Base-by-base conservation (phyloP, 2,888 invertebrate genomes). In the Congeria kusceri region DNA sequence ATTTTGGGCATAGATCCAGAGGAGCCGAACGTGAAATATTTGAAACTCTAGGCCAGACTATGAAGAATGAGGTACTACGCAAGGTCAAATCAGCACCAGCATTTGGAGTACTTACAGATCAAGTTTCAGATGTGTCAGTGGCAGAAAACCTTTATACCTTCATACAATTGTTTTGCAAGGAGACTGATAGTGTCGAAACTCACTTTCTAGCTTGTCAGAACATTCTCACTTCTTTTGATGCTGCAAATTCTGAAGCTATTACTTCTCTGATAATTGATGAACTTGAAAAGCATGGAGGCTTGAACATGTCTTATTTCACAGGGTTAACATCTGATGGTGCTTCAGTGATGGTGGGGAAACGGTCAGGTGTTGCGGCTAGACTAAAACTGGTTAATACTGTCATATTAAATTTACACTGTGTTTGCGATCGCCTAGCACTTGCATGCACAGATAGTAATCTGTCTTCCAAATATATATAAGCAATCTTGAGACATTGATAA, bases 361-460 rank as follows among this genome's bases (percentile, higher is more conserved):
- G 32, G 11, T 7, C 32, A 32, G 32, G 32, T 7, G 32, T 32
- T 32, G 32, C 32, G 4, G 69, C 79, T 47, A 46, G 62, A 49
- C 56, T 84, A 9, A 70, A 64, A 25, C 15, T 63, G 2, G 44
- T 64, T 4, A 64, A 39, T 27, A 77, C 77, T 32, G 20, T 44
- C 9, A 46, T 85, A 1, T 59, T 85, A 1, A 73, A 66, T 44
- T 63, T 85, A 0, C 85, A 85, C 32, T 84, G 84, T 49, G 63
- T 84, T 15, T 79, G 79, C 44, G 83, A 83, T 69, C 32, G 76
- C 15, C 56, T 83, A n/a, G 83, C 83, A 3, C 64, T 84, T 11
- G 70, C 76, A 4, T 82, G 82, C 53, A 76, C 77, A 28, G 81
- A 82, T 44, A 53, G 71, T 9, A 69, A 62, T 25, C 61, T 28